Evolutionary conservation across 37 sponge, comb jelly and placozoan species (phyloP), one percentile per base, ranked within the genome.

Genomic region (Agelas oroides): DNA sequence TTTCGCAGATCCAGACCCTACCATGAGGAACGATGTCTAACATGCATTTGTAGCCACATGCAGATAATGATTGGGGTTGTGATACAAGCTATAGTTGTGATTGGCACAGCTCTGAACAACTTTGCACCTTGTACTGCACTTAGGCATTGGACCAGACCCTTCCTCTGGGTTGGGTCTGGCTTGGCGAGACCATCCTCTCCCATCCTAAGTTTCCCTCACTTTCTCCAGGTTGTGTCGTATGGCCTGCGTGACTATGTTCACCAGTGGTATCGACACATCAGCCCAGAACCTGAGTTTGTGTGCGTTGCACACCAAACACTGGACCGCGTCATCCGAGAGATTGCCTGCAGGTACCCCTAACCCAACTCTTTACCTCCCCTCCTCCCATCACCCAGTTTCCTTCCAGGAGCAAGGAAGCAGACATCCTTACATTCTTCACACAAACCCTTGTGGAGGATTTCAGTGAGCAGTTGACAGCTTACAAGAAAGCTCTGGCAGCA

Each of bases 381-480:
- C 28, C 53, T 54, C 36, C 33, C 39, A n/a, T n/a, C n/a, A n/a
- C n/a, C n/a, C n/a, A n/a, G n/a, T n/a, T n/a, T n/a, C n/a, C n/a
- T n/a, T n/a, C 6, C 46, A 89, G 91, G 66, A 59, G 70, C 40
- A 83, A 84, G 61, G 85, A 78, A 53, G 72, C 71, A 19, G 89
- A 88, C 36, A 65, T 58, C 34, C 41, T 88, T 11, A 53, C 89
- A 11, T 88, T 71, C 75, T 92, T 87, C 62, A 90, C 79, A 25
- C 62, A 87, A 38, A 71, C 80, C 14, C 33, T 92, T 18, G 71
- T 88, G 72, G 85, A 88, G 3, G 90, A 78, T 60, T 92, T 92
- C 60, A 53, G 83, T 65, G 78, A 78, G 6, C 92, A 92, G 63
- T 64, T 92, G 38, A 69, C 68, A 25, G 40, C 15, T 16, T 92